Evolutionary conservation across 2,797 vertebrate species (phyloP).

Genomic region (Furcifer pardalis): DNA sequence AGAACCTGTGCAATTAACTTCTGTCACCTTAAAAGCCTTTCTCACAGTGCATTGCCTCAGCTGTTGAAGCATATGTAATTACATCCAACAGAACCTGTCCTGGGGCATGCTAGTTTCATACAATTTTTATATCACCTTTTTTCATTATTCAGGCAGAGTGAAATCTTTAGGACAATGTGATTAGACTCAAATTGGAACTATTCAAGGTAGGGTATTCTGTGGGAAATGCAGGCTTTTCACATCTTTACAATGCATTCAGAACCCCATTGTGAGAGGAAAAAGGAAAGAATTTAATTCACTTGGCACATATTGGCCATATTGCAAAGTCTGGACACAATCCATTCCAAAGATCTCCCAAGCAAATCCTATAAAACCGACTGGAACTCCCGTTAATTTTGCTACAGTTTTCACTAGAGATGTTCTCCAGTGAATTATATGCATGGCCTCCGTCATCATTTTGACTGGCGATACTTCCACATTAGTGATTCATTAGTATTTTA

Average conservation of each 20-base stretch:
- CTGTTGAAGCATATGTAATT: constrained; percentile 79
- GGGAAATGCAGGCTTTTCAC: constrained; percentile 56
- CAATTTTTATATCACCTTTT: constrained; percentile 79
- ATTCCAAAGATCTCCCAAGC: background rate
- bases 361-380: background rate
- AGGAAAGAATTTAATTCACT: constrained; percentile 31
- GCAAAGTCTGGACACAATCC: constrained; percentile 14
- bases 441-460: constrained; percentile 27
- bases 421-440: background rate
- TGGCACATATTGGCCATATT: constrained; percentile 33
- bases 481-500: constrained; percentile 56
- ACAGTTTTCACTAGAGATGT: background rate
- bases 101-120: constrained; percentile 75
- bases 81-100: constrained; percentile 74
- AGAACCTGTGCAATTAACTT: constrained; percentile 75
- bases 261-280: constrained; percentile 26
- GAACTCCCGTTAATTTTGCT: background rate
- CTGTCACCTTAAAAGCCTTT: constrained; percentile 76
- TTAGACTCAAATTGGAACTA: constrained; percentile 75
- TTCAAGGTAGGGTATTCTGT: constrained; percentile 64
- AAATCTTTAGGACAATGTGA: constrained; percentile 77
- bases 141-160: constrained; percentile 78
- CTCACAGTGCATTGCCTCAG: constrained; percentile 68
- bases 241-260: constrained; percentile 49
- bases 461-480: constrained; percentile 45